These are phyloP conservation scores for Caenorhabditis uteleia DNA, from an alignment of 2,888 invertebrate genomes.

Conservation along the genomic window DNA sequence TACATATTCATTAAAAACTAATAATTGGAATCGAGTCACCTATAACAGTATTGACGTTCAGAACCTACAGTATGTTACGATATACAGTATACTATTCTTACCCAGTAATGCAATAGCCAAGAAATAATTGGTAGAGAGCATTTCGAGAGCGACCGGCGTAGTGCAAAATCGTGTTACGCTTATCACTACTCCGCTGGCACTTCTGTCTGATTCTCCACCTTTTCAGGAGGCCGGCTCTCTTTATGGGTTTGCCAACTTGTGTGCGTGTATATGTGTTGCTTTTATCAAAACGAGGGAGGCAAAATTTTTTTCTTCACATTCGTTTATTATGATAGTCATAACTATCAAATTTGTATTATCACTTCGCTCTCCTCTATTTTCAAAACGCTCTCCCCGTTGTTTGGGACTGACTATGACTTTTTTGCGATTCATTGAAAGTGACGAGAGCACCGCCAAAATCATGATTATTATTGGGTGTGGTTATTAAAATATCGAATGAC, in stretches of 20 bases:
- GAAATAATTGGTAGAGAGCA: conserved; percentile 30
- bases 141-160: conserved; percentile 36
- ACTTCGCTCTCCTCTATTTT: conserved; percentile 16
- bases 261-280: not conserved
- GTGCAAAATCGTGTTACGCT: conserved; percentile 27
- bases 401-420: not conserved
- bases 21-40: no score
- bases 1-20: no score
- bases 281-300: not conserved
- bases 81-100: conserved; percentile 18
- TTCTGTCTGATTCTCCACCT: conserved; percentile 37
- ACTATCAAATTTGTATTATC: conserved; percentile 37
- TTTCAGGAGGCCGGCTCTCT: conserved; percentile 31
- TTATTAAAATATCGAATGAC: no score
- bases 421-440: no score
- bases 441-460: no score
- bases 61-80: no score
- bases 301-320: conserved; percentile 15
- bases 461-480: no score
- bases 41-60: no score
- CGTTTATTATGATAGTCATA: conserved; percentile 38
- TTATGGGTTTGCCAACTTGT: conserved; percentile 42
- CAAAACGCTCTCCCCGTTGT: no score
- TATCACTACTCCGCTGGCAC: conserved; percentile 17
- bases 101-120: conserved; percentile 27